Base-by-base conservation (phyloP, 2,113 vertebrate species). In the Chionis minor region DNA sequence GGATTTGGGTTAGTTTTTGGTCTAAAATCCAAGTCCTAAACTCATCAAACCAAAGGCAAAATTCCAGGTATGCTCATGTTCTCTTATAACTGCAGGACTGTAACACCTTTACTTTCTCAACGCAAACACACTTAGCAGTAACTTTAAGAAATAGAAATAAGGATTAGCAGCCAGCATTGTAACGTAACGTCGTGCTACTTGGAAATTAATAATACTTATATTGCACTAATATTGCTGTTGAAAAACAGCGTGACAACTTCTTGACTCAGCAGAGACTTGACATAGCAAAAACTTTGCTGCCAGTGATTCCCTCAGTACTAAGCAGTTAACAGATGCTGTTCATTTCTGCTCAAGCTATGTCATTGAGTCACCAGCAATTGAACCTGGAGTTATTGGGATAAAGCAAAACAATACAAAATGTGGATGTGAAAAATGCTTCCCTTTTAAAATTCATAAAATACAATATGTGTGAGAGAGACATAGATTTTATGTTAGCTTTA, bases 401-500 rank as follows among this genome's bases (percentile, higher is more conserved):
- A 72, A 88, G 2, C 3, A 90, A 78, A 84, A 15, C 1, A 47
- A 11, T 27, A n/a, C 3, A 59, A 90, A 85, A 67, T 20, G 5
- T 51, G 20, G 9, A 30, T 6, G 33, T 24, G 19, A 85, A 74
- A 56, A 72, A 21, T 49, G 1, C 15, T 91, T 89, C 22, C 1
- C 2, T 58, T 83, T 65, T 71, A 81, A 86, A 74, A 8, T 4
- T 77, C 9, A 24, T 9, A 10, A 59, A 47, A 6, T 71, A 35
- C 1, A 0, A 2, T 44, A 9, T 12, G 3, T 14, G 3, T 56
- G 14, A 55, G 19, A 63, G 8, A 67, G 6, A 61, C 5, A 30
- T 19, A 44, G 75, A 63, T 38, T 81, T 3, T n/a, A 10, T 30
- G 45, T 54, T 70, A 86, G 3, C 2, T 2, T 27, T 40, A 30